phyloP scores from a whole-genome alignment of 2,113 vertebrate genomes.

The Gasterosteus nipponicus region DNA sequence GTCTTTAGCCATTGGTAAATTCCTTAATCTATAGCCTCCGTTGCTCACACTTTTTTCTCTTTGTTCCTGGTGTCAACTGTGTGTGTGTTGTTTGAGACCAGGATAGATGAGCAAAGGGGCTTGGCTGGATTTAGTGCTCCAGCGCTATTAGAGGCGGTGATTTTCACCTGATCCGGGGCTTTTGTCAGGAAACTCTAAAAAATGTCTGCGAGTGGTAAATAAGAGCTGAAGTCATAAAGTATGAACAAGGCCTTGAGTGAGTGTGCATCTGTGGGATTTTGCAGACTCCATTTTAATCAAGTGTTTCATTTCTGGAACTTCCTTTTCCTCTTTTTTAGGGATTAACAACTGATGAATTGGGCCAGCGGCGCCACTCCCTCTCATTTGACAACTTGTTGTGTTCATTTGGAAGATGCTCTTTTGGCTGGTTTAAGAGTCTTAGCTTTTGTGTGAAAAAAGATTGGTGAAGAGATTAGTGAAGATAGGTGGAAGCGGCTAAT shows the following conservation, averaged over 20 bases:
- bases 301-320: not conserved
- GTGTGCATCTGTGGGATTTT: constrained; percentile 17
- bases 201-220: not conserved
- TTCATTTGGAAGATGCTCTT: constrained; percentile 17
- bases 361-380: not conserved
- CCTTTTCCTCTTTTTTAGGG: not conserved
- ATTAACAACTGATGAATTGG: not conserved
- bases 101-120: constrained; percentile 25
- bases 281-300: constrained; percentile 28
- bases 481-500: constrained; percentile 22
- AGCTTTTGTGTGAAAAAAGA: constrained; percentile 12
- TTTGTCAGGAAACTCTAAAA: not conserved
- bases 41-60: constrained; percentile 5
- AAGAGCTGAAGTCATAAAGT: not conserved
- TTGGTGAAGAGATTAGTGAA: not conserved
- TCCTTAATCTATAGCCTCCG: constrained; percentile 32
- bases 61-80: constrained; percentile 20
- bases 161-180: not conserved
- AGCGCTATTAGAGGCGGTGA: not conserved
- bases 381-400: constrained; percentile 4
- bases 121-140: not conserved
- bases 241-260: not conserved
- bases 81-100: constrained; percentile 36
- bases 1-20: constrained; percentile 16
- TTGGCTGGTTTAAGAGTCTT: not conserved